phyloP scores from a whole-genome alignment of 2,888 invertebrate species.

The Lamellibrachia satsuma region DNA sequence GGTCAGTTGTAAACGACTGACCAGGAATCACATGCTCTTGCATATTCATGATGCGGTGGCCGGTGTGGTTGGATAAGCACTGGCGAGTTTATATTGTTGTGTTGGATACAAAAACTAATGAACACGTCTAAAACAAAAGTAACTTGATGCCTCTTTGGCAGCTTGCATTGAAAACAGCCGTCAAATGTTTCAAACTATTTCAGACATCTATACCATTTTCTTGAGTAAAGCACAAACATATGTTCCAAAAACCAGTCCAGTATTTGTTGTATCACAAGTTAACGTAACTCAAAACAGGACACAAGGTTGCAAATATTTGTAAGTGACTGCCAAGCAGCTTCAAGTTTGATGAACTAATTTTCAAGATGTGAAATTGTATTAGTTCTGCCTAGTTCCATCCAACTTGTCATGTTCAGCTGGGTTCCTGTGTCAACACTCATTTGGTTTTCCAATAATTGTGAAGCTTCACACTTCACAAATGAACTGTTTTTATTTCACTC shows the following conservation, averaged over 20 bases:
- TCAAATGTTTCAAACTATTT: not conserved
- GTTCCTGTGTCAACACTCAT: not conserved
- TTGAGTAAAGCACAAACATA: not conserved
- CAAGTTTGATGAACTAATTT: not conserved
- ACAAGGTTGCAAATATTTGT: not conserved
- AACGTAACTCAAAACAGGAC: too few species aligned
- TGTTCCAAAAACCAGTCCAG: not conserved
- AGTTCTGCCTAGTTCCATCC: too few species aligned
- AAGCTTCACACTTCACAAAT: not conserved
- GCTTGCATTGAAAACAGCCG: not conserved
- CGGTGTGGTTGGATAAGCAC: not conserved
- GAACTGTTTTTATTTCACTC: not conserved
- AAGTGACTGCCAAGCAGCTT: not conserved
- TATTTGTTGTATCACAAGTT: too few species aligned
- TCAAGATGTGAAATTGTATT: too few species aligned
- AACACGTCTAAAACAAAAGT: not conserved
- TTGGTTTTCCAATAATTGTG: not conserved
- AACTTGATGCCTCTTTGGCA: not conserved
- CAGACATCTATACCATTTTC: not conserved
- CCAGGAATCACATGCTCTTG: not conserved
- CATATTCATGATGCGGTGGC: not conserved
- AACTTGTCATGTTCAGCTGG: not conserved
- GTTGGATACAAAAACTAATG: not conserved
- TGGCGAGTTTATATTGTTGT: not conserved
- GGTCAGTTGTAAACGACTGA: not conserved